A percentile compares a stretch with the other conserved stretches of the same genome.
Conservation (phyloP, 2,888 invertebrate species). For the Acronicta aceris region DNA sequence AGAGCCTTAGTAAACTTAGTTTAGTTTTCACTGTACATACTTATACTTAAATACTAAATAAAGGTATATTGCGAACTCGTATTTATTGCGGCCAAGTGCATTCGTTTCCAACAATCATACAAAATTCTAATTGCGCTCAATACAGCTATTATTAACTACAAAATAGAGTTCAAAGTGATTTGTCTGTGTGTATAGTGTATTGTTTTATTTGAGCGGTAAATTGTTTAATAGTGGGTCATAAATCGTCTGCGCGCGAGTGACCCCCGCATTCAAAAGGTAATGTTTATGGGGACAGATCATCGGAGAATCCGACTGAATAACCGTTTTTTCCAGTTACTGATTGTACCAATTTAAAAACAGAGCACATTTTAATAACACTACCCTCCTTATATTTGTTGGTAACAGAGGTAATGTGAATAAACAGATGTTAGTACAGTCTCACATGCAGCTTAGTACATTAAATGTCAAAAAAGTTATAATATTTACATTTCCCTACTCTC, state of each 20-base stretch:
- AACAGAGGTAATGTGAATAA: too few species aligned
- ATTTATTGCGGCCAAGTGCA: conserved; percentile 18
- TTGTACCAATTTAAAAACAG: neutral
- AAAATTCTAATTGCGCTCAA: conserved; percentile 1
- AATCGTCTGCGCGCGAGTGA: conserved; percentile 19
- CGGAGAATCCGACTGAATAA: neutral
- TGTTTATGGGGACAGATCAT: conserved; percentile 27
- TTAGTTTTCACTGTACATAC: too few species aligned
- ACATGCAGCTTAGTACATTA: too few species aligned
- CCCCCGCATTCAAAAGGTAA: conserved; percentile 4
- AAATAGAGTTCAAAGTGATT: conserved; percentile 6
- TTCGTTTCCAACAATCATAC: conserved; percentile 32
- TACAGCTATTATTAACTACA: neutral
- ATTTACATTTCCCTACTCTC: too few species aligned
- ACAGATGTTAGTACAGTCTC: too few species aligned
- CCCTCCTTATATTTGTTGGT: too few species aligned
- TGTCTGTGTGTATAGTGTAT: neutral
- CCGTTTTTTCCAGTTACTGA: neutral
- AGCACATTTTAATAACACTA: too few species aligned
- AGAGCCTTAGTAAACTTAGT: too few species aligned
- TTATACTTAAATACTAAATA: too few species aligned
- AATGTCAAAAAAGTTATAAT: too few species aligned
- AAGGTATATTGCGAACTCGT: neutral
- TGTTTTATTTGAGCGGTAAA: conserved; percentile 17
- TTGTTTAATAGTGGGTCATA: conserved; percentile 40